Base-by-base conservation (phyloP, 37 sponge, comb jelly and placozoan species). In the Aplysina aerophoba region DNA sequence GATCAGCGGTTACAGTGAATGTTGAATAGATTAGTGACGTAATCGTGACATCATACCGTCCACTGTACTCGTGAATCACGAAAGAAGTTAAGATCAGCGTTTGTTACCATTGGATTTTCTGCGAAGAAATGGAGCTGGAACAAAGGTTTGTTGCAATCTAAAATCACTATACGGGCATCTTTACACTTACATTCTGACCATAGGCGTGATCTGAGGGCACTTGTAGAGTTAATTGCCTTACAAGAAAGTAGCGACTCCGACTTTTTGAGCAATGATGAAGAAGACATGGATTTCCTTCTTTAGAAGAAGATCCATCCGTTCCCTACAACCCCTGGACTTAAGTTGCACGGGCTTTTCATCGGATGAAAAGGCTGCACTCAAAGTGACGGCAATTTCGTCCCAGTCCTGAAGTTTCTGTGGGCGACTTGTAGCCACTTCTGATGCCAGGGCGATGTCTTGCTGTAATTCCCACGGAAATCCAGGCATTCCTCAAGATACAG, bases 281-380 rank as follows among this genome's bases (percentile, higher is more conserved):
- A 65, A 65, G 66, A 65, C 66, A 65, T 65, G 66, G 66, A 65
- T 65, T 65, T 65, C 66, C 66, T 65, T 65, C 22, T 65, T 65
- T 20, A 65, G 66, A 11, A 65, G 22, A 65, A 65, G 66, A 20
- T 65, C 66, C 66, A 65, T 20, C 22, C 66, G 13, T 20, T 65
- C 66, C 22, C 22, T 65, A 30, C 66, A 65, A 65, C 66, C 66
- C 66, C 66, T 65, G 27, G 66, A 25, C 22, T 65, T 65, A 11
- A 65, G 66, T 30, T 20, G 66, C 22, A 65, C 66, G 12, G 66
- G 66, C 66, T 65, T 65, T 11, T 16, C 66, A 11, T 65, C 66
- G 6, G 66, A 20, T 16, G 22, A 65, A 16, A 65, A 65, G 22
- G 66, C 13, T 20, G 13, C 66, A 16, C 22, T 65, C 66, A 65